Conservation (phyloP, 2,113 vertebrate species). For the Caranx ignobilis region DNA sequence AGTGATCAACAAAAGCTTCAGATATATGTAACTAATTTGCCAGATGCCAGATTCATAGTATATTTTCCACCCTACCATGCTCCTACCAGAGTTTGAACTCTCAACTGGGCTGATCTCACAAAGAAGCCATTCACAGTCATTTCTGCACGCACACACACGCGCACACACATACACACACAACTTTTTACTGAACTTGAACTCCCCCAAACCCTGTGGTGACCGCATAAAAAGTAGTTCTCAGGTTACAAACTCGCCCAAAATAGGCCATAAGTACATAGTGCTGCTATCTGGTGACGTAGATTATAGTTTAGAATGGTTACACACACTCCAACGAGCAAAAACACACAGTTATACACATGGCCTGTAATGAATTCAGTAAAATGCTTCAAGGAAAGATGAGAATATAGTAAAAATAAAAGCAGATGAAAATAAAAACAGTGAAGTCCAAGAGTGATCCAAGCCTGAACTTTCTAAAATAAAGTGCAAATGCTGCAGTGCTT, state of each 20-base stretch:
- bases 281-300: slow-evolving; percentile 75
- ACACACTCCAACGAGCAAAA: slow-evolving; percentile 30
- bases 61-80: slow-evolving; percentile 44
- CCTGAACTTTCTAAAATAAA: background rate
- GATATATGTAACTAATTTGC: slow-evolving; percentile 46
- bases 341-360: slow-evolving; percentile 21
- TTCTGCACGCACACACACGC: slow-evolving; percentile 1
- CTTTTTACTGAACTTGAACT: slow-evolving; percentile 76
- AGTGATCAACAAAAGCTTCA: slow-evolving; percentile 40
- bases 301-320: slow-evolving; percentile 69
- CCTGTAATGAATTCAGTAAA: slow-evolving; percentile 38
- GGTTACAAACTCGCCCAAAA: slow-evolving; percentile 77
- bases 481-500: background rate
- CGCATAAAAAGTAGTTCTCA: slow-evolving; percentile 80
- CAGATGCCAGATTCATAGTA: slow-evolving; percentile 41
- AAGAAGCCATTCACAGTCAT: slow-evolving; percentile 71
- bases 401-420: slow-evolving; percentile 23
- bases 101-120: slow-evolving; percentile 62
- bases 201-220: slow-evolving; percentile 66
- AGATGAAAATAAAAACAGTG: slow-evolving; percentile 12
- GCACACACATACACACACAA: slow-evolving; percentile 28
- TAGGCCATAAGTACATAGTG: slow-evolving; percentile 79
- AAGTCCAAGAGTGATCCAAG: slow-evolving; percentile 12
- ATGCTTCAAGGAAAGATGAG: slow-evolving; percentile 14
- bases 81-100: slow-evolving; percentile 52